These are phyloP conservation scores for Hippoglossus stenolepis DNA, from an alignment of 2,113 vertebrate genomes.

Conservation along the genomic window DNA sequence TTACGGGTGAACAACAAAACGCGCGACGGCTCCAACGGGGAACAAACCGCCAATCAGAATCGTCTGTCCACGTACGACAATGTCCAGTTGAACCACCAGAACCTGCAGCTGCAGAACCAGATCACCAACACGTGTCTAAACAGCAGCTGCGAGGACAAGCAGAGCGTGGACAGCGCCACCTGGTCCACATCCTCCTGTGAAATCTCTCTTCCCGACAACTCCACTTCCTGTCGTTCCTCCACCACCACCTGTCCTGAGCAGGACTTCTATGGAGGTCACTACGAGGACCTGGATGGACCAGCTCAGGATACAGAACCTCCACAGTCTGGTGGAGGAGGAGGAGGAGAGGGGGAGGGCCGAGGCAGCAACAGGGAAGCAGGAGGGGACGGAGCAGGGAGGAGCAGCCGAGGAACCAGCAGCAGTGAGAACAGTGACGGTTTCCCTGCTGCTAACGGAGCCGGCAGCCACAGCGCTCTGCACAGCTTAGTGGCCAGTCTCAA, in stretches of 20 bases:
- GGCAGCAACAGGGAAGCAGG: slow-evolving; percentile 84
- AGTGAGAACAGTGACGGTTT: slow-evolving; percentile 91
- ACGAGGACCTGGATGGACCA: slow-evolving; percentile 89
- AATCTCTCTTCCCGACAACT: slow-evolving; percentile 95
- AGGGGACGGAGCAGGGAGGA: slow-evolving; percentile 74
- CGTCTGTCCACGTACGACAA: slow-evolving; percentile 98
- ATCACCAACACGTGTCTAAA: slow-evolving; percentile 65
- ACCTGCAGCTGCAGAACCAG: slow-evolving; percentile 82
- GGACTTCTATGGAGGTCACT: slow-evolving; percentile 89
- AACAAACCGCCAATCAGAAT: slow-evolving; percentile 85
- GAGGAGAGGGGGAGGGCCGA: slow-evolving; percentile 70
- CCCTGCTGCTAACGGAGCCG: slow-evolving; percentile 77
- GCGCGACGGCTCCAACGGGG: slow-evolving; percentile 76
- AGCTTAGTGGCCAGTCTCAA: slow-evolving; percentile 96
- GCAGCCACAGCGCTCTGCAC: slow-evolving; percentile 93
- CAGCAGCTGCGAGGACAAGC: slow-evolving; percentile 92
- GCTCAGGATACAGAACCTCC: slow-evolving; percentile 78
- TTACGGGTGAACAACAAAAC: slow-evolving; percentile 89
- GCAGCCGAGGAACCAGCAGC: slow-evolving; percentile 90
- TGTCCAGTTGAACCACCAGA: slow-evolving; percentile 90
- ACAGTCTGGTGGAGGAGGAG: slow-evolving; percentile 62
- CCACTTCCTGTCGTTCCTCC: slow-evolving; percentile 94
- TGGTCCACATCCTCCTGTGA: slow-evolving; percentile 98
- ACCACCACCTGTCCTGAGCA: slow-evolving; percentile 97
- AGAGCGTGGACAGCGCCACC: slow-evolving; percentile 97